Conservation (phyloP, 2,113 vertebrate genomes). For the Scolopax mira region DNA sequence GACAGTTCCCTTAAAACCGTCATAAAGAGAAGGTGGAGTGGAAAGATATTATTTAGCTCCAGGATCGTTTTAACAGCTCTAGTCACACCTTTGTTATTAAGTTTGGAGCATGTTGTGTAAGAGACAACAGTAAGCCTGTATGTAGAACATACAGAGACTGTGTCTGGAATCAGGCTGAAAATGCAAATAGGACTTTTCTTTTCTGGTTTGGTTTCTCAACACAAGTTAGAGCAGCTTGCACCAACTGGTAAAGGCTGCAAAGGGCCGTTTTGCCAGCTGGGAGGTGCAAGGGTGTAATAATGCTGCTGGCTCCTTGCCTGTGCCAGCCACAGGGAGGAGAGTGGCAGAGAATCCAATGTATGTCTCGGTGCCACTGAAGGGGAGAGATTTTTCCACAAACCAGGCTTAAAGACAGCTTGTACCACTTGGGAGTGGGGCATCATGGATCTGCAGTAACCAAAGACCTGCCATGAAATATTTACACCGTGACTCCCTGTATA, state of each 20-base stretch:
- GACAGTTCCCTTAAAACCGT: conserved; percentile 50
- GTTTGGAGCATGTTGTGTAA: background rate
- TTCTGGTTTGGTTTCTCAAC: conserved; percentile 58
- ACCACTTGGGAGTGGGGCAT: background rate
- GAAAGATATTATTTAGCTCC: conserved; percentile 37
- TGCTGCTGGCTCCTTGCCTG: conserved; percentile 51
- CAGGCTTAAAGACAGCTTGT: conserved; percentile 57
- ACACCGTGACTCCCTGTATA: background rate
- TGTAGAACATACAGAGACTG: background rate
- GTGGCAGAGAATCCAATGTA: conserved; percentile 24
- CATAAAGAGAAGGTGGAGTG: conserved; percentile 49
- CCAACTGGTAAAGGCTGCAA: conserved; percentile 69
- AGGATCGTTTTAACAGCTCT: background rate
- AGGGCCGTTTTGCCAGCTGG: conserved; percentile 66
- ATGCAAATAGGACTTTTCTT: conserved; percentile 61
- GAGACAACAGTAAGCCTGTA: conserved; percentile 3
- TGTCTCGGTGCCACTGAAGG: conserved; percentile 4
- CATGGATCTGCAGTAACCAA: background rate
- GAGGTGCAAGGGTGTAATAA: conserved; percentile 56
- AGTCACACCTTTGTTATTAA: conserved; percentile 56
- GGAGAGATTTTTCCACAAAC: background rate
- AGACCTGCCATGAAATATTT: conserved; percentile 19
- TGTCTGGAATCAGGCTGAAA: conserved; percentile 54
- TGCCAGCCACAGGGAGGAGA: conserved; percentile 48
- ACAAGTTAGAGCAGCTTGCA: conserved; percentile 70